These are phyloP conservation scores for Eumaeus atala DNA, from an alignment of 1,140 invertebrate species.

Conservation along the genomic window DNA sequence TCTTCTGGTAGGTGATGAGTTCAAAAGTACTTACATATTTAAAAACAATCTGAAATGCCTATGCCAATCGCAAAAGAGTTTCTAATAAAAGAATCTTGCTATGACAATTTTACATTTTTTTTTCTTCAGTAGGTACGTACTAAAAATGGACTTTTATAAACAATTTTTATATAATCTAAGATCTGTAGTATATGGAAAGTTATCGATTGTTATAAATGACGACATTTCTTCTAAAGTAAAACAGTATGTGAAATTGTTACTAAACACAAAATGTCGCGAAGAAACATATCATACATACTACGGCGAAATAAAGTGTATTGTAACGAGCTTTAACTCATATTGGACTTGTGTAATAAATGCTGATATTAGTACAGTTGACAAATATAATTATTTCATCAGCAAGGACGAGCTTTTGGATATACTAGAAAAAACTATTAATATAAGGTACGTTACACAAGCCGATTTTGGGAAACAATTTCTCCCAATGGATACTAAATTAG, in stretches of 20 bases:
- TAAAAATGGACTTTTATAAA: conserved; percentile 20
- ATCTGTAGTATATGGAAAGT: conserved; percentile 25
- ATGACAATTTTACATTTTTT: too few relatives aligned
- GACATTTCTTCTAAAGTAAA: conserved; percentile 32
- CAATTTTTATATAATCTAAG: conserved; percentile 34
- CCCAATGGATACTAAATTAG: conserved; percentile 25
- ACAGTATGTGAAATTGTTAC: conserved; percentile 31
- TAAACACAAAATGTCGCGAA: conserved; percentile 31
- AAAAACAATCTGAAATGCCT: too few relatives aligned
- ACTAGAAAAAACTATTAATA: conserved; percentile 31
- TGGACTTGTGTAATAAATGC: conserved; percentile 36
- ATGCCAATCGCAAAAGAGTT: too few relatives aligned
- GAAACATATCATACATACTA: conserved; percentile 39
- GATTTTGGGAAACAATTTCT: conserved; percentile 37
- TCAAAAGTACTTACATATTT: too few relatives aligned
- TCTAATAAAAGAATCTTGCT: too few relatives aligned
- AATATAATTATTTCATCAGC: conserved; percentile 23
- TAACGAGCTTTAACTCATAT: conserved; percentile 38
- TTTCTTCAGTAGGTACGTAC: too few relatives aligned
- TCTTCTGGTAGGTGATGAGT: too few relatives aligned
- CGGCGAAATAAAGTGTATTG: conserved; percentile 38
- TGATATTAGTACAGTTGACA: conserved; percentile 36
- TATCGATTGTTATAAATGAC: conserved; percentile 31
- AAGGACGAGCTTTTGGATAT: conserved; percentile 30
- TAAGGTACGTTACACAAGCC: conserved; percentile 33